phyloP scores from a whole-genome alignment of 2,888 invertebrate genomes.

The Phyllotreta cruciferae region DNA sequence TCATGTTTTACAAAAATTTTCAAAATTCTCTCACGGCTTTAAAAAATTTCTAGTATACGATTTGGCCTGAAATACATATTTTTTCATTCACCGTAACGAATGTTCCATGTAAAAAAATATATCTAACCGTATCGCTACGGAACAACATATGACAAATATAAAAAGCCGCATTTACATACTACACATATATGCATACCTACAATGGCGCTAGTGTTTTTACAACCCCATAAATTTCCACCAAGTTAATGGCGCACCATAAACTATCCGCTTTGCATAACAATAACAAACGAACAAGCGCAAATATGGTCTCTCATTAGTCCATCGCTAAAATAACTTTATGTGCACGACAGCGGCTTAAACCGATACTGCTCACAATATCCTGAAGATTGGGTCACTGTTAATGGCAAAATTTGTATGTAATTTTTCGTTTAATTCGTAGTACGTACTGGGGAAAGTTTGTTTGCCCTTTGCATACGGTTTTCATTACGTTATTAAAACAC shows the following conservation, averaged over 20 bases:
- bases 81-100: too few species aligned
- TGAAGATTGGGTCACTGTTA: too few species aligned
- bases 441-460: too few species aligned
- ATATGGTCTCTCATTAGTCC: conserved; percentile 38
- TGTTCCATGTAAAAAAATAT: background rate
- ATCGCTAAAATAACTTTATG: conserved; percentile 37
- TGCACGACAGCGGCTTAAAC: conserved; percentile 10
- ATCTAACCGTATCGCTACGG: conserved; percentile 31
- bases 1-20: too few species aligned
- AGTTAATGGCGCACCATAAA: conserved; percentile 40
- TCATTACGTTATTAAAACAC: too few species aligned
- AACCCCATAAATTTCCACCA: conserved; percentile 37
- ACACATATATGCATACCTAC: conserved; percentile 22
- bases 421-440: too few species aligned
- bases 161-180: conserved; percentile 29
- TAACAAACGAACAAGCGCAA: conserved; percentile 40
- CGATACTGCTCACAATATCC: too few species aligned
- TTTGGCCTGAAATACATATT: too few species aligned
- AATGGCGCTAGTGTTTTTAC: conserved; percentile 37
- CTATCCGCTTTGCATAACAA: conserved; percentile 43
- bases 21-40: too few species aligned
- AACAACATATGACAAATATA: conserved; percentile 43
- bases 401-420: too few species aligned
- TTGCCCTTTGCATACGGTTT: too few species aligned
- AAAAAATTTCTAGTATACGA: too few species aligned